Percentiles rank a stretch among this genome's conserved stretches.
Evolutionary conservation across 2,888 invertebrate species (phyloP).

Genomic region (Gastracanthus pulcherrimus): DNA sequence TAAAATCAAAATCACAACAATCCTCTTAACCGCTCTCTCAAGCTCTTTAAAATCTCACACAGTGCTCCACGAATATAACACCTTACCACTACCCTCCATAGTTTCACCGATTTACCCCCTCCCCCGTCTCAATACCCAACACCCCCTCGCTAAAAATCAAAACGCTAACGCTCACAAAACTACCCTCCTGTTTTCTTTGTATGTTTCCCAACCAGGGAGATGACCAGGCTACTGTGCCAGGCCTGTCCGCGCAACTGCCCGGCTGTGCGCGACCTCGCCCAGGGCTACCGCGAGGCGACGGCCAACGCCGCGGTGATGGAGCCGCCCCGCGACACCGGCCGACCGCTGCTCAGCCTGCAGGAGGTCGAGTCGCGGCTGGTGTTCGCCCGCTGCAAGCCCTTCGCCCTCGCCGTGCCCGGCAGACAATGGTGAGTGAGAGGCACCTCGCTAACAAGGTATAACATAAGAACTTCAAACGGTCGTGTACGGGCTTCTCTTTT

Average conservation of each 20-base stretch:
- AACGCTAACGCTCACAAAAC: too few relatives aligned
- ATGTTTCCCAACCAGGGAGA: too few relatives aligned
- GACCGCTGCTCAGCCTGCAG: slow-evolving; percentile 88
- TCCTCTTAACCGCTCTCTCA: too few relatives aligned
- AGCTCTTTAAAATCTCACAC: too few relatives aligned
- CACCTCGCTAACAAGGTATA: too few relatives aligned
- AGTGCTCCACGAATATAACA: too few relatives aligned
- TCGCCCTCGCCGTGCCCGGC: slow-evolving; percentile 89
- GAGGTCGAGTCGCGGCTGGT: slow-evolving; percentile 92
- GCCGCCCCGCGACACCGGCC: slow-evolving; percentile 87
- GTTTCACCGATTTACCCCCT: too few relatives aligned
- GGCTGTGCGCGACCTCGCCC: slow-evolving; percentile 71
- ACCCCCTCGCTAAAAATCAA: too few relatives aligned
- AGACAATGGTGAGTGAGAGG: slow-evolving; percentile 89
- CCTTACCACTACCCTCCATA: too few relatives aligned
- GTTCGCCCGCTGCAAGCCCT: slow-evolving; percentile 94
- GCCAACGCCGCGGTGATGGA: slow-evolving; percentile 92
- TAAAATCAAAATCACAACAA: too few relatives aligned
- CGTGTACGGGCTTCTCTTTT: background rate
- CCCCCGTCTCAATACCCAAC: too few relatives aligned
- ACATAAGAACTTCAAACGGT: background rate
- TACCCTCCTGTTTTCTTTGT: too few relatives aligned
- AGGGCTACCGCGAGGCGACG: slow-evolving; percentile 88
- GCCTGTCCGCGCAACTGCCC: slow-evolving; percentile 73
- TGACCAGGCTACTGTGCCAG: slow-evolving; percentile 74